Evolutionary conservation across 2,113 vertebrate genomes (phyloP), one percentile per base, ranked within the genome.

Genomic region (Paratilapia polleni): DNA sequence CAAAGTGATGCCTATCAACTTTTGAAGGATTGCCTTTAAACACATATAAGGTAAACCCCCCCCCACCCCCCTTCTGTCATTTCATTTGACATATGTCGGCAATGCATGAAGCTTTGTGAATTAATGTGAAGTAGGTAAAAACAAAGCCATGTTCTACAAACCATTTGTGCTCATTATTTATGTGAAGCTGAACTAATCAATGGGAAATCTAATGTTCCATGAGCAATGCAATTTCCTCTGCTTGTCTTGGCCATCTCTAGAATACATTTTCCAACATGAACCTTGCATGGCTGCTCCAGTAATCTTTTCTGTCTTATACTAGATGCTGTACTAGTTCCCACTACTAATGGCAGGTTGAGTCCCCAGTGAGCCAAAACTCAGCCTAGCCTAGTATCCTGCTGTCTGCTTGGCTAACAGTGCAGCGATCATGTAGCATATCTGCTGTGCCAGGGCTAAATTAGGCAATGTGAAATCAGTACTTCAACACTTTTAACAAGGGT

Each of bases 371-470:
- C 81, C 89, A 52, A 86, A 83, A 80, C 84, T 56, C 78, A 89
- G 85, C 85, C 79, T 77, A 78, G 93, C 86, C 83, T 84, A 76
- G 85, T 79, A 77, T 87, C 87, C 84, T 90, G 82, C 85, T 88
- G 83, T 84, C 86, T 84, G 87, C 91, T 92, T 89, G 90, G 92
- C 88, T 91, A 91, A 90, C 90, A 87, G 89, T 82, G 70, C 83
- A 87, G 86, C 76, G 68, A 90, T 93, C 79, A 82, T 93, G 83
- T 92, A 89, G 91, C 87, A 87, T 93, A 80, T 89, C 60, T 84
- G 83, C 86, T 87, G 80, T 78, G 83, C 87, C 92, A 86, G 84
- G 34, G 83, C 86, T 92, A 91, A 93, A 92, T 92, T 77, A 88
- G 90, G 83, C 89, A 80, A 84, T 20, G 59, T 86, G 86, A 90